Conservation (phyloP, 2,113 vertebrate species). For the Nothobranchius kuhntae region DNA sequence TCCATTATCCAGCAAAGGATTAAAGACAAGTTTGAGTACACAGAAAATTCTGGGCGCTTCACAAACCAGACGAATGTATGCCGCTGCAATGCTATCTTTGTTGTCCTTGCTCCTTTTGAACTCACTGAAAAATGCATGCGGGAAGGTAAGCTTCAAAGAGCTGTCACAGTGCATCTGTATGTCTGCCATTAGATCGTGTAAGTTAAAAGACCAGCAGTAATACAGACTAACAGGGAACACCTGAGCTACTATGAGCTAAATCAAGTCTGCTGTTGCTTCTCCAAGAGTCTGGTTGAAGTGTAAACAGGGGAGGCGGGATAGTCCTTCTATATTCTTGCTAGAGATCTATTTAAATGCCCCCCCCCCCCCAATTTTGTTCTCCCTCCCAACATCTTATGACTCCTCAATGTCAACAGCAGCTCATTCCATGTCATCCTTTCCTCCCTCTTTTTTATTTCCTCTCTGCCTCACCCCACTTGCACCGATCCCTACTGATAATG, state of each 20-base stretch:
- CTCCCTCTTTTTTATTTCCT: conserved; percentile 43
- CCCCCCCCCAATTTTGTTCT: background rate
- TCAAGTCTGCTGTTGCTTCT: conserved; percentile 26
- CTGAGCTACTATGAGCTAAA: conserved; percentile 17
- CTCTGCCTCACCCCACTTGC: conserved; percentile 29
- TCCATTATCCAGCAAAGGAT: conserved; percentile 34
- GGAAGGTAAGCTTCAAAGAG: conserved; percentile 54
- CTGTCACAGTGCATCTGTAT: conserved; percentile 33
- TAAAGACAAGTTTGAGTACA: conserved; percentile 36
- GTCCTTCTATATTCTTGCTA: conserved; percentile 19
- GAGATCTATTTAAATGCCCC: conserved; percentile 15
- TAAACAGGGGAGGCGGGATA: conserved; percentile 33
- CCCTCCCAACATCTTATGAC: conserved; percentile 4
- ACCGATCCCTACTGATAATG: conserved; percentile 69
- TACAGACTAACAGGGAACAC: conserved; percentile 39
- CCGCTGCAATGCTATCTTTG: conserved; percentile 50
- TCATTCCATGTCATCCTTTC: conserved; percentile 52
- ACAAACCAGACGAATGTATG: conserved; percentile 28
- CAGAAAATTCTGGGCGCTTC: conserved; percentile 21
- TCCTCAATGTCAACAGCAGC: conserved; percentile 41
- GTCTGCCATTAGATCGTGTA: conserved; percentile 39
- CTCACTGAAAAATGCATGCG: conserved; percentile 51
- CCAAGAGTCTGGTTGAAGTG: conserved; percentile 20
- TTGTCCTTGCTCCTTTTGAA: conserved; percentile 63
- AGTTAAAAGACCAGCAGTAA: conserved; percentile 32